Evolutionary conservation across 2,797 vertebrate species (phyloP).

Genomic region (Danio aesculapii): DNA sequence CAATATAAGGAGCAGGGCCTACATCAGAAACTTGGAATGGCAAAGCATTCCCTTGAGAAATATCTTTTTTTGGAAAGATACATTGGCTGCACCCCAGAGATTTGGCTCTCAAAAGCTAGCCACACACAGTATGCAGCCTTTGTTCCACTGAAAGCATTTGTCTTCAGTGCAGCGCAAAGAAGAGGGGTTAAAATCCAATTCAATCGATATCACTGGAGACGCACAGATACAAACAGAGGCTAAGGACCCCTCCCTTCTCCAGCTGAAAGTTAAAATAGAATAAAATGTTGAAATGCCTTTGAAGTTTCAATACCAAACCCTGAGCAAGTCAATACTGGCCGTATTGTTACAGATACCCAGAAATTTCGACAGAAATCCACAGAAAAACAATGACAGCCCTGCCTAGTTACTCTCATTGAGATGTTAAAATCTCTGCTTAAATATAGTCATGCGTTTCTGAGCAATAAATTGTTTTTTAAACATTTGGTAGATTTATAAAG

Average conservation of each 20-base stretch:
- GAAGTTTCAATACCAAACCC: slow-evolving; percentile 77
- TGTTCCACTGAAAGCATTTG: slow-evolving; percentile 78
- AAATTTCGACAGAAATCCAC: slow-evolving; percentile 58
- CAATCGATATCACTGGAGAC: slow-evolving; percentile 78
- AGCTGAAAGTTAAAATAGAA: slow-evolving; percentile 80
- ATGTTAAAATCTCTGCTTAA: neutral
- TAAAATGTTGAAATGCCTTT: slow-evolving; percentile 72
- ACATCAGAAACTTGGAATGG: slow-evolving; percentile 26
- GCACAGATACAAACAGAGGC: slow-evolving; percentile 67
- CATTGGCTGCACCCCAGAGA: slow-evolving; percentile 54
- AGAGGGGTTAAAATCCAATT: slow-evolving; percentile 79
- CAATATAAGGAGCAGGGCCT: slow-evolving; percentile 10
- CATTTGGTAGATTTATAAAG: neutral
- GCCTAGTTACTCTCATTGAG: slow-evolving; percentile 31
- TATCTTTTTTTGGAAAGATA: slow-evolving; percentile 41
- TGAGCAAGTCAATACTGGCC: slow-evolving; percentile 77
- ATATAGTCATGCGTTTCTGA: neutral
- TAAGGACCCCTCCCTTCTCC: slow-evolving; percentile 74
- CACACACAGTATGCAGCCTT: slow-evolving; percentile 68
- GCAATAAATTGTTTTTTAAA: neutral
- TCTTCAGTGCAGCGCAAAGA: slow-evolving; percentile 70
- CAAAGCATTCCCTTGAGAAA: slow-evolving; percentile 33
- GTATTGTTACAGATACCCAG: slow-evolving; percentile 54
- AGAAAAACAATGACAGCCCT: slow-evolving; percentile 61
- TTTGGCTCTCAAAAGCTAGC: slow-evolving; percentile 46